These are phyloP conservation scores for Drosophila neoperkinsi DNA, from an alignment of 2,888 invertebrate genomes.

Conservation along the genomic window DNA sequence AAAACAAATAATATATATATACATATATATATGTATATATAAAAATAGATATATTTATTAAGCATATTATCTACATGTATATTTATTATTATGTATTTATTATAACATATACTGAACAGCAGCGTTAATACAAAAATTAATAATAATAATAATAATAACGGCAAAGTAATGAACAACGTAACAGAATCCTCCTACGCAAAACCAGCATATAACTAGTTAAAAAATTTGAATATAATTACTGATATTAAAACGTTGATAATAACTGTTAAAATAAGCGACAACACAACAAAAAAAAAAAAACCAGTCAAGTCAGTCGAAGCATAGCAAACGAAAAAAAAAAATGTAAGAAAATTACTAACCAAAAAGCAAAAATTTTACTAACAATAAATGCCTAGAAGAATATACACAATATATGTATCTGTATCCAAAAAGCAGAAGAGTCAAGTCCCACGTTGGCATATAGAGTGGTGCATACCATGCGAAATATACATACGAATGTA, in stretches of 20 bases:
- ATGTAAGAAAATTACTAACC: slow-evolving; percentile 62
- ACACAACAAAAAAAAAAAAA: slow-evolving; percentile 21
- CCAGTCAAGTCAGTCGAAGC: slow-evolving; percentile 77
- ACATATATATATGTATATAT: slow-evolving; percentile 58
- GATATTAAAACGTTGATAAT: slow-evolving; percentile 73
- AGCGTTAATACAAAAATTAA: slow-evolving; percentile 48
- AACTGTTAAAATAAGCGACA: slow-evolving; percentile 58
- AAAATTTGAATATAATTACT: slow-evolving; percentile 57
- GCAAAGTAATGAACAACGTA: slow-evolving; percentile 65
- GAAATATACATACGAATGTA: slow-evolving; percentile 59
- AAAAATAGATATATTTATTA: slow-evolving; percentile 77
- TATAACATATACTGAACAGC: slow-evolving; percentile 76
- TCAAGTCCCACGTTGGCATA: slow-evolving; percentile 77
- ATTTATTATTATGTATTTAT: slow-evolving; percentile 82
- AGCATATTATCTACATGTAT: slow-evolving; percentile 83
- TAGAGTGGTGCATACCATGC: slow-evolving; percentile 50
- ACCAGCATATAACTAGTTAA: slow-evolving; percentile 67
- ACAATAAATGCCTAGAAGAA: slow-evolving; percentile 56
- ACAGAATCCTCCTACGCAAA: slow-evolving; percentile 77
- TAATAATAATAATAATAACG: slow-evolving; percentile 30
- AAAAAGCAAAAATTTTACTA: slow-evolving; percentile 60
- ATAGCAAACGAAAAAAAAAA: slow-evolving; percentile 54
- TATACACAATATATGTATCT: slow-evolving; percentile 26
- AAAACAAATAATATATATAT: slow-evolving; percentile 8
- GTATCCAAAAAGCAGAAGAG: slow-evolving; percentile 45